A percentile compares a stretch with the other conserved stretches of the same genome.
Conservation (phyloP, 1,140 invertebrate species). For the Dendrolimus kikuchii region DNA sequence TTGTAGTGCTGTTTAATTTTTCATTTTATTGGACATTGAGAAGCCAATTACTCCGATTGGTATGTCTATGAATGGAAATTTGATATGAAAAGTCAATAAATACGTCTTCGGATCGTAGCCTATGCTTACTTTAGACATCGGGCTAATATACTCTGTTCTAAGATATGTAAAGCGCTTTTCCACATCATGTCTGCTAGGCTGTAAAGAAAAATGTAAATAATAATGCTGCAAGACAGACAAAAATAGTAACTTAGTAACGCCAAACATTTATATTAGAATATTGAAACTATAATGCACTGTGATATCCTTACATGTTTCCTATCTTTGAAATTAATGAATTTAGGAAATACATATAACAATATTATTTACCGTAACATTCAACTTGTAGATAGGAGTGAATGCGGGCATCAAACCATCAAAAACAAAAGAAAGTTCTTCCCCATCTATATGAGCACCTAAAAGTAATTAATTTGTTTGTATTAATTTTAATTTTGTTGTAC, state of each 20-base stretch:
- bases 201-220: constrained; percentile 4
- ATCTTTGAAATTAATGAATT: neutral
- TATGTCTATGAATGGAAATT: constrained; percentile 27
- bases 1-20: neutral
- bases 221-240: no score
- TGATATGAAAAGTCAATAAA: constrained; percentile 20
- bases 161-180: constrained; percentile 18
- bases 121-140: constrained; percentile 18
- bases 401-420: constrained; percentile 10
- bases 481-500: neutral
- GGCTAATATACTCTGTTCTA: constrained; percentile 22
- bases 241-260: no score
- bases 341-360: neutral
- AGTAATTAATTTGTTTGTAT: neutral
- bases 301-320: neutral
- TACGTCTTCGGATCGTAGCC: constrained; percentile 11
- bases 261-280: neutral
- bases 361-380: constrained; percentile 9
- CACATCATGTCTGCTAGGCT: constrained; percentile 10
- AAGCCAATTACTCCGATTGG: constrained; percentile 26
- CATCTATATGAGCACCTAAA: constrained; percentile 11
- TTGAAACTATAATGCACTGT: neutral
- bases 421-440: constrained; percentile 11
- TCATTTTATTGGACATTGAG: constrained; percentile 11
- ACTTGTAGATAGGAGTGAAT: constrained; percentile 8